These are phyloP conservation scores for Conus canariensis DNA, from an alignment of 2,888 invertebrate species.

Conservation along the genomic window DNA sequence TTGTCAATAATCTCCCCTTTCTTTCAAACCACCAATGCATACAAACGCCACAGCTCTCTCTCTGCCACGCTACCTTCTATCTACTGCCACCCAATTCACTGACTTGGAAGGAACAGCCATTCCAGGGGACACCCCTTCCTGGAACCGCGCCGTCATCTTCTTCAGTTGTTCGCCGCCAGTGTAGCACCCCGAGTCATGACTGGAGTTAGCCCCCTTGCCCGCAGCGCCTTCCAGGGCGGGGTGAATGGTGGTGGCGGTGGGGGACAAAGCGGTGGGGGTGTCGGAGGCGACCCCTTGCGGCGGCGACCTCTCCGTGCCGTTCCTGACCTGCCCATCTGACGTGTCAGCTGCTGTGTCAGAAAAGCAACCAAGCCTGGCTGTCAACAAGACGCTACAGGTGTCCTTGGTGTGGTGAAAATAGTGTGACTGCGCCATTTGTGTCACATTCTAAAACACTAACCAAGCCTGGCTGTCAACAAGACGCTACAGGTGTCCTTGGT, in stretches of 20 bases:
- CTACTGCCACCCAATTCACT: background rate
- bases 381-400: background rate
- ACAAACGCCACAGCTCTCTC: background rate
- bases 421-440: too few species aligned
- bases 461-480: background rate
- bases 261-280: conserved; percentile 56
- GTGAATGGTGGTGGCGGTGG: conserved; percentile 44
- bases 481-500: too few species aligned
- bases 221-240: conserved; percentile 51
- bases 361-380: background rate
- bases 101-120: background rate
- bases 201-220: conserved; percentile 56
- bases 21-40: background rate
- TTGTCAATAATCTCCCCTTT: too few species aligned
- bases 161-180: conserved; percentile 73
- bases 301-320: conserved; percentile 42
- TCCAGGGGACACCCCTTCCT: conserved; percentile 17
- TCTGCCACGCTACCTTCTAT: too few species aligned
- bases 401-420: too few species aligned
- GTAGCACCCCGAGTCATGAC: conserved; percentile 79
- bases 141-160: conserved; percentile 35
- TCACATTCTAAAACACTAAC: too few species aligned
- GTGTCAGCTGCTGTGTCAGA: conserved; percentile 51
- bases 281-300: conserved; percentile 51
- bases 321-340: conserved; percentile 48